Conservation (phyloP, 2,797 vertebrate species). For the Monodelphis domestica region DNA sequence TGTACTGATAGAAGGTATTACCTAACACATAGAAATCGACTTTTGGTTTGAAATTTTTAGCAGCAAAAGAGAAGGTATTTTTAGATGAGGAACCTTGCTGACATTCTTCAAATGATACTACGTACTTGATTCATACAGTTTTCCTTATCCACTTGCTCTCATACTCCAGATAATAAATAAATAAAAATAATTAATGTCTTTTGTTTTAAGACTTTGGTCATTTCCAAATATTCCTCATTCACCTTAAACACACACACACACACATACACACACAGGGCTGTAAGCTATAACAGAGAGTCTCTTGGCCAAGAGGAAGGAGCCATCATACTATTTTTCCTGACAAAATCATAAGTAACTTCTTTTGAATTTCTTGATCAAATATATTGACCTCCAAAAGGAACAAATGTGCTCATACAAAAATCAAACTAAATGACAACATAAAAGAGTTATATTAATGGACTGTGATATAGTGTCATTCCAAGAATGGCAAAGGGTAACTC, state of each 20-base stretch:
- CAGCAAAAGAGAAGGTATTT: no score
- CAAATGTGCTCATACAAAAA: neutral
- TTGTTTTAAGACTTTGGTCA: neutral
- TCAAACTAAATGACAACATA: conserved; percentile 56
- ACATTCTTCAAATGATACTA: no score
- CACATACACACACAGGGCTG: neutral
- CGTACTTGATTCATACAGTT: no score
- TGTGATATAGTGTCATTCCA: neutral
- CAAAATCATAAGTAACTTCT: neutral
- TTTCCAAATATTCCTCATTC: neutral
- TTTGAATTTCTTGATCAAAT: conserved; percentile 50
- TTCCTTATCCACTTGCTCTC: neutral
- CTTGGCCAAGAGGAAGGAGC: neutral
- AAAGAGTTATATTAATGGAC: conserved; percentile 49
- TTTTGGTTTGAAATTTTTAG: no score
- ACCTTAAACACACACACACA: no score
- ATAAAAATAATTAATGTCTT: neutral
- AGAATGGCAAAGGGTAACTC: conserved; percentile 42
- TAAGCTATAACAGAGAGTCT: neutral
- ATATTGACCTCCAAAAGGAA: conserved; percentile 30
- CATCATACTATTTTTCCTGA: neutral
- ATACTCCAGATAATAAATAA: neutral
- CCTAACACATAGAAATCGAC: no score
- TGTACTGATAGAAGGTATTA: no score
- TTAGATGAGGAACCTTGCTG: no score